These are phyloP conservation scores for Lissocephala sabroskyi DNA, from an alignment of 2,888 invertebrate genomes.

Conservation along the genomic window DNA sequence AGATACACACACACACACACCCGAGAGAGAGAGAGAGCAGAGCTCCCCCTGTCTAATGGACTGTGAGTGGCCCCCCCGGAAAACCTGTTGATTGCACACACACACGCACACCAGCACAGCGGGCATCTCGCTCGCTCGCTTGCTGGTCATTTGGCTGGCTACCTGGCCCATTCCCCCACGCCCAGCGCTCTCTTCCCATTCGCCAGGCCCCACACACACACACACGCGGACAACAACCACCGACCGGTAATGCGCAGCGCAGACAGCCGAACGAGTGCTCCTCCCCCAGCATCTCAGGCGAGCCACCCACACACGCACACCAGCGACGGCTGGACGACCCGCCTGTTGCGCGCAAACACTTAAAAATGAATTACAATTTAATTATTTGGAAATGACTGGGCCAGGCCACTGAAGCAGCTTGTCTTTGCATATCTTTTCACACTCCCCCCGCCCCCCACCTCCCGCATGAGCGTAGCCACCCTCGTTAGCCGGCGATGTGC, in stretches of 20 bases:
- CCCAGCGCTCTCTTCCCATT: slow-evolving; percentile 49
- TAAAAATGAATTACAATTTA: slow-evolving; percentile 66
- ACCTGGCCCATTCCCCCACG: slow-evolving; percentile 19
- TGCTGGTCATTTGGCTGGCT: slow-evolving; percentile 1
- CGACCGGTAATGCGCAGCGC: slow-evolving; percentile 61
- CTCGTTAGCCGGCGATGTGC: neutral
- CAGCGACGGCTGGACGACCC: neutral
- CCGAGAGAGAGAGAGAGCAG: neutral
- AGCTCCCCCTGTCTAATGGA: slow-evolving; percentile 6
- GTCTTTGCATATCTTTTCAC: slow-evolving; percentile 43
- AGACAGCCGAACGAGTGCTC: too few species aligned
- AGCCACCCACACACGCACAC: neutral
- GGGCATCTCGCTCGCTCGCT: slow-evolving; percentile 12
- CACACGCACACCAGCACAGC: neutral
- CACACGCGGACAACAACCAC: too few species aligned
- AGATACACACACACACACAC: slow-evolving; percentile 14
- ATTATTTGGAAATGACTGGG: slow-evolving; percentile 43
- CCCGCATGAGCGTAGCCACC: neutral
- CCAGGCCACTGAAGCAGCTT: neutral
- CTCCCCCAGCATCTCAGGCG: slow-evolving; percentile 21
- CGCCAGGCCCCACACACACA: slow-evolving; percentile 22
- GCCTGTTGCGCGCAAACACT: slow-evolving; percentile 34
- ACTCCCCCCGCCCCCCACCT: slow-evolving; percentile 23
- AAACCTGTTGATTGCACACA: too few species aligned
- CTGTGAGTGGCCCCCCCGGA: too few species aligned